Percentiles rank a stretch among this genome's conserved stretches.
Evolutionary conservation across 64 coral and sea anemone species (phyloP).

Genomic region (Stichodactyla helianthus): DNA sequence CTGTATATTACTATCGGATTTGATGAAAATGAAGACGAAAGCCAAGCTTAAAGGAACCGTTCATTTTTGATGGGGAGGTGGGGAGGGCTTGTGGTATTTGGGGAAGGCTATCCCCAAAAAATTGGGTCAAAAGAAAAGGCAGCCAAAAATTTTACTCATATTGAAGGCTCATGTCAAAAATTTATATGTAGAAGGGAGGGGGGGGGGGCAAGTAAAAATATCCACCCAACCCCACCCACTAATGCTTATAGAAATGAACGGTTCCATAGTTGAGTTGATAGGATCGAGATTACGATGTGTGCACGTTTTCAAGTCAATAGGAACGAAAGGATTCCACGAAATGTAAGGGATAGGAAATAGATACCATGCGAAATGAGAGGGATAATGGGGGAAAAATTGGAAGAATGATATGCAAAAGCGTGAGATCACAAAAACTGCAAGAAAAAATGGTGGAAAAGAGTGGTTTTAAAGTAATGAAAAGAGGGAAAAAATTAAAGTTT

Average conservation of each 20-base stretch:
- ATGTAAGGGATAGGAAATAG: not conserved
- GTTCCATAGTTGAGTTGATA: not conserved
- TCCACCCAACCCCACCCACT: no score
- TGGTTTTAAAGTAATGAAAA: not conserved
- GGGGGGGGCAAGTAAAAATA: no score
- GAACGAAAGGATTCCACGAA: not conserved
- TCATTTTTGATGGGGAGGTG: no score
- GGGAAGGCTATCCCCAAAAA: no score
- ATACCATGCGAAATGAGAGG: not conserved
- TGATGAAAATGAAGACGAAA: not conserved
- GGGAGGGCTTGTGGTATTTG: no score
- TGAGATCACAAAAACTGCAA: not conserved
- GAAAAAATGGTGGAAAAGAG: not conserved
- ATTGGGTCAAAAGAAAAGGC: no score
- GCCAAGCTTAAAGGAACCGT: no score
- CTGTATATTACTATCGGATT: not conserved
- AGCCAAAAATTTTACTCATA: no score
- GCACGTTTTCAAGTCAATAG: not conserved
- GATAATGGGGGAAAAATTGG: not conserved
- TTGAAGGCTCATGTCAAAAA: no score
- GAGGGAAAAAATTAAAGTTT: not conserved
- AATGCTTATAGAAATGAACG: no score
- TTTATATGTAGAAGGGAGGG: no score
- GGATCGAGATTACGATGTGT: not conserved
- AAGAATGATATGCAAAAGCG: not conserved